A percentile compares a stretch with the other conserved stretches of the same genome.
Conservation (phyloP, 2,888 invertebrate genomes). For the Archips xylosteana region DNA sequence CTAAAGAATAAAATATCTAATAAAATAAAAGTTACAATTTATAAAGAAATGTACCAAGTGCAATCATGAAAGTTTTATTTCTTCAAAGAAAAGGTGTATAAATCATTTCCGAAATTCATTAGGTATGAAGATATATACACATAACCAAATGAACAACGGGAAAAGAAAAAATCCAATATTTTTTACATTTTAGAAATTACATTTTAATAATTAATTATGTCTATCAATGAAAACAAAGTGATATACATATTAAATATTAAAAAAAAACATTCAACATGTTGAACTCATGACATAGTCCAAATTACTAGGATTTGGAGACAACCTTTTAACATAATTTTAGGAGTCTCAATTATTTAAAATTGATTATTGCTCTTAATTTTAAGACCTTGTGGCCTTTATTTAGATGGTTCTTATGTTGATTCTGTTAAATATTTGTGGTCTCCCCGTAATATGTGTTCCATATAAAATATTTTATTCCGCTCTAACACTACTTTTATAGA, state of each 20-base stretch:
- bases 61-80: conserved; percentile 36
- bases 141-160: conserved; percentile 33
- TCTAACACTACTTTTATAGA: conserved; percentile 39
- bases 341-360: conserved; percentile 33
- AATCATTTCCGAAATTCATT: conserved; percentile 38
- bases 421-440: conserved; percentile 46
- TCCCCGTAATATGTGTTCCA: conserved; percentile 43
- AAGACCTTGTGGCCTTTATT: conserved; percentile 19
- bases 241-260: conserved; percentile 55
- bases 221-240: conserved; percentile 59
- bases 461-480: conserved; percentile 38
- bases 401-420: conserved; percentile 43
- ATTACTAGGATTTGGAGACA: conserved; percentile 37
- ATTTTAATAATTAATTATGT: conserved; percentile 56
- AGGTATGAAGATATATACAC: conserved; percentile 34
- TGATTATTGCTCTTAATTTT: conserved; percentile 40
- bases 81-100: conserved; percentile 32
- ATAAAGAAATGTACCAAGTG: conserved; percentile 43
- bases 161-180: conserved; percentile 35
- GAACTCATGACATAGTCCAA: conserved; percentile 48
- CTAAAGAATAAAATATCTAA: conserved; percentile 70
- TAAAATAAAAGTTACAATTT: conserved; percentile 54
- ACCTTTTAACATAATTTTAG: conserved; percentile 40
- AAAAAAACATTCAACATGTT: conserved; percentile 54
- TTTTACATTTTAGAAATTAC: conserved; percentile 41